phyloP scores from a whole-genome alignment of 1,140 invertebrate genomes.

The Magallana gigas region DNA sequence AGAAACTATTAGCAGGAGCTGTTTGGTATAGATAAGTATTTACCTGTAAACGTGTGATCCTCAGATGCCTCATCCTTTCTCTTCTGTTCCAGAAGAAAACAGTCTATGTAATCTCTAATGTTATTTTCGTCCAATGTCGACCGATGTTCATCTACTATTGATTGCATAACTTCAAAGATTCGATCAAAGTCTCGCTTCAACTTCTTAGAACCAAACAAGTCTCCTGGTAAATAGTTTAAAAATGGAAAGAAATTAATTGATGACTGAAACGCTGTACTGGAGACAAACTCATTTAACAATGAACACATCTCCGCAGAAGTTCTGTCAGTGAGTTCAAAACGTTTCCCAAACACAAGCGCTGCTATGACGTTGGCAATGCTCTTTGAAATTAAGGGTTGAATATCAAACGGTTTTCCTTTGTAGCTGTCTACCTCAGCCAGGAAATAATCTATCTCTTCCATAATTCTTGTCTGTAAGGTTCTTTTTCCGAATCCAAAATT shows the following conservation, averaged over 20 bases:
- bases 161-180: background rate
- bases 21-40: background rate
- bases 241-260: background rate
- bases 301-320: background rate
- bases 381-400: background rate
- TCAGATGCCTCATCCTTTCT: background rate
- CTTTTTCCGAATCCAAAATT: slow-evolving; percentile 87
- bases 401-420: slow-evolving; percentile 5
- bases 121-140: slow-evolving; percentile 28
- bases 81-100: slow-evolving; percentile 31
- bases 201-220: background rate
- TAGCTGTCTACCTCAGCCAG: background rate
- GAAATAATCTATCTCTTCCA: slow-evolving; percentile 71
- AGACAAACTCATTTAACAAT: background rate
- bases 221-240: background rate
- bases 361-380: background rate
- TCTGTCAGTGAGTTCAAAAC: background rate
- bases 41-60: slow-evolving; percentile 33
- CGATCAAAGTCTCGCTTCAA: background rate
- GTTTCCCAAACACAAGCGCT: background rate
- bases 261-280: background rate
- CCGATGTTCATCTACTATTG: slow-evolving; percentile 38
- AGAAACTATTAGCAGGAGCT: background rate
- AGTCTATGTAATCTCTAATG: slow-evolving; percentile 41
- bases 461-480: slow-evolving; percentile 86